Evolutionary conservation across 2,113 vertebrate genomes (phyloP), one percentile per base, ranked within the genome.

Genomic region (Passer domesticus): DNA sequence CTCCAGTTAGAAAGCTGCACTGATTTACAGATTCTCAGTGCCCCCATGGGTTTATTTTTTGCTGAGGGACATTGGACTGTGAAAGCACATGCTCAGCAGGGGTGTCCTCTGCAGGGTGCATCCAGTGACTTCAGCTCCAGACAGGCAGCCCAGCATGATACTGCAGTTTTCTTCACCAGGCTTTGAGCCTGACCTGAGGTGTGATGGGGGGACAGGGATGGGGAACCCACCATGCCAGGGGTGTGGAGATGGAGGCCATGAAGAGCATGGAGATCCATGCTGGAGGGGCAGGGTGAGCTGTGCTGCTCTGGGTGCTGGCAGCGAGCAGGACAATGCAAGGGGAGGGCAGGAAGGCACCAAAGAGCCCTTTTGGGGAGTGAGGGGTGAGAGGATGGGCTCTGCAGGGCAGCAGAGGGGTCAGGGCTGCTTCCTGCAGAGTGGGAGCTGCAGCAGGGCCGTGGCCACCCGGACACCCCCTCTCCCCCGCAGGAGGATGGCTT

Each of bases 401-500:
- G 69, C 19, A 4, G 11, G 73, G 87, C 37, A 31, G 68, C 91
- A 47, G 89, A 62, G 63, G 37, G 62, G 30, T 19, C 4, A 1
- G 39, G 39, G 63, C 62, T 85, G 63, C 14, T 72, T 62, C 47
- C 87, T 63, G 89, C 64, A 44, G n/a, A 44, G 62, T 46, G 18
- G 69, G 39, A 87, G 77, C 30, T 41, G 1, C 10, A 79, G 69
- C 66, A 60, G 69, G 66, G 41, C 83, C 2, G 0, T 7, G 74
- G 59, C 63, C 28, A 9, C 64, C 9, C 5, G 0, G 83, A 85
- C 73, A 77, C 83, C 80, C 89, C 82, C 87, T 64, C 81, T 79
- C 18, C 82, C 16, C 15, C 50, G 39, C 92, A 56, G 67, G 70
- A 77, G 39, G 83, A 82, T 87, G 83, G 84, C 89, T 96, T 90